These are phyloP conservation scores for Drosophila bocqueti DNA, from an alignment of 1,140 invertebrate genomes.

Conservation along the genomic window DNA sequence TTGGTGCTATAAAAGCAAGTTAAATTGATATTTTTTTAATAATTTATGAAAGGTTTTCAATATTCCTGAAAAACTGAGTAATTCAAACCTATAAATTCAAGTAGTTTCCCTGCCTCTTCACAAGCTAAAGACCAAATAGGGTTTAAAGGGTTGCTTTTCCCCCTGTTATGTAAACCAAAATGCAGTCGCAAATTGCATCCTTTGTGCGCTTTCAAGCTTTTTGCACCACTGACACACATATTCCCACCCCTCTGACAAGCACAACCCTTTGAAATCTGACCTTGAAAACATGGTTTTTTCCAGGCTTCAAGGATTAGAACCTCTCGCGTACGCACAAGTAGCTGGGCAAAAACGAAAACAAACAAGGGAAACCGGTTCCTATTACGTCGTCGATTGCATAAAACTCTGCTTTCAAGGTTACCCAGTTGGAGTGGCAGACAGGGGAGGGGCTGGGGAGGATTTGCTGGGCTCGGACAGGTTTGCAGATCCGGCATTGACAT, in stretches of 20 bases:
- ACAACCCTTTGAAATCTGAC: constrained; percentile 27
- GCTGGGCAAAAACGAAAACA: constrained; percentile 28
- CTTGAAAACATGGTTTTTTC: constrained; percentile 35
- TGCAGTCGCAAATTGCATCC: constrained; percentile 26
- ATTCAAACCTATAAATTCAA: neutral
- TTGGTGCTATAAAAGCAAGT: neutral
- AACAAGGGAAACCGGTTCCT: constrained; percentile 67
- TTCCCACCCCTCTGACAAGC: constrained; percentile 9
- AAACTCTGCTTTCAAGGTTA: constrained; percentile 61
- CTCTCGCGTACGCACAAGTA: constrained; percentile 38
- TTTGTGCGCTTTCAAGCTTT: constrained; percentile 16
- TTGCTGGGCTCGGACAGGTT: constrained; percentile 56
- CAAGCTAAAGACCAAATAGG: neutral
- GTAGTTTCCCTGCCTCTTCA: neutral
- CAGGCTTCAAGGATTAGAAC: constrained; percentile 49
- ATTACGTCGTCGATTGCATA: constrained; percentile 63
- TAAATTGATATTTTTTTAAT: too few species aligned
- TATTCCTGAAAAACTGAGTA: neutral
- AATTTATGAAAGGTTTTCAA: neutral
- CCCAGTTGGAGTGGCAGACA: constrained; percentile 51
- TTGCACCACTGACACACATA: constrained; percentile 70
- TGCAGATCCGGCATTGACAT: constrained; percentile 70
- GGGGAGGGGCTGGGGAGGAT: neutral
- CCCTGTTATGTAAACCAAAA: constrained; percentile 8
- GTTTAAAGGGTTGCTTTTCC: neutral